A percentile compares a stretch with the other conserved stretches of the same genome.
phyloP scores from a whole-genome alignment of 1,140 invertebrate species.

The Heliothis virescens region DNA sequence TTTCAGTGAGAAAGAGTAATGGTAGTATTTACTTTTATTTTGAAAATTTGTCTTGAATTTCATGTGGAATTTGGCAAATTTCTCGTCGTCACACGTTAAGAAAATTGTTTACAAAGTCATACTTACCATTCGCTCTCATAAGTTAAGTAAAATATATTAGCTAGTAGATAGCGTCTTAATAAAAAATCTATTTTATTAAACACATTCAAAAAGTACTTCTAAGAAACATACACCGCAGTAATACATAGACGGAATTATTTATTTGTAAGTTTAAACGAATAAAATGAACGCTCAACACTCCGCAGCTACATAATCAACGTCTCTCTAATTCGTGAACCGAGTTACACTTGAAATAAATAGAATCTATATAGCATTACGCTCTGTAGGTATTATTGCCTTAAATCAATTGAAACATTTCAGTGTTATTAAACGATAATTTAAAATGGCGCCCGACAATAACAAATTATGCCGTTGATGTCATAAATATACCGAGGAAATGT shows the following conservation, averaged over 20 bases:
- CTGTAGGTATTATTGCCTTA: constrained; percentile 57
- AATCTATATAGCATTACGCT: constrained; percentile 55
- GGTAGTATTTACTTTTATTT: neutral
- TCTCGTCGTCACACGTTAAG: no score
- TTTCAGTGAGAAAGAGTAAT: neutral
- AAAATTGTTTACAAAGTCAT: no score
- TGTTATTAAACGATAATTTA: constrained; percentile 64
- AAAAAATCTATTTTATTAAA: neutral
- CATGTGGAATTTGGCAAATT: no score
- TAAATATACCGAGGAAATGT: constrained; percentile 15
- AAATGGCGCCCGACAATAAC: constrained; percentile 53
- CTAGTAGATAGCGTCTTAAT: neutral
- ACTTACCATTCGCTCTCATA: no score
- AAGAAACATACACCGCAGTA: neutral
- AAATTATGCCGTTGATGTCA: constrained; percentile 42
- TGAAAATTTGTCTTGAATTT: no score
- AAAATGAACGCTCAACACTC: neutral
- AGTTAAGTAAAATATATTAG: neutral
- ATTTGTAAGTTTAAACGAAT: neutral
- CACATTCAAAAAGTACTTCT: constrained; percentile 3
- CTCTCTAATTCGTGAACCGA: constrained; percentile 46
- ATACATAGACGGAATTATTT: neutral
- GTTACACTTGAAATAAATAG: constrained; percentile 48
- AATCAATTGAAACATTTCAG: constrained; percentile 75
- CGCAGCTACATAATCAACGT: neutral